Percentiles rank a stretch among this genome's conserved stretches.
Evolutionary conservation across 2,888 invertebrate species (phyloP).

Genomic region (Spodoptera littoralis): DNA sequence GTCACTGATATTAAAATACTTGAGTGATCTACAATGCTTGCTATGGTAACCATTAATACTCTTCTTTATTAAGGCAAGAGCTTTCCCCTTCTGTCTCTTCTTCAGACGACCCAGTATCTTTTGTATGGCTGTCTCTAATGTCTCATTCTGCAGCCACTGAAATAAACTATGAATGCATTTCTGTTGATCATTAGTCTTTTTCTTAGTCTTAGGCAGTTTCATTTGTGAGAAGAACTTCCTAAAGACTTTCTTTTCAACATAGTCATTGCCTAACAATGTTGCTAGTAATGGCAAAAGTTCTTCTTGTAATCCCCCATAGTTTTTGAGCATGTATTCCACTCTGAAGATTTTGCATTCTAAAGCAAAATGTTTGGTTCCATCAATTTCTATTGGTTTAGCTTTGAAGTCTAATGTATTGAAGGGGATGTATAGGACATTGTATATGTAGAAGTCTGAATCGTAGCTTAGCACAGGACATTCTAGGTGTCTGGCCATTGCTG

Average conservation of each 20-base stretch:
- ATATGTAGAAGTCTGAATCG: constrained; percentile 98
- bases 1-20: constrained; percentile 84
- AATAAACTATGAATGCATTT: constrained; percentile 92
- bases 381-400: constrained; percentile 67
- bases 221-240: constrained; percentile 91
- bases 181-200: constrained; percentile 90
- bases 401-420: constrained; percentile 90
- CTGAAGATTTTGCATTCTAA: constrained; percentile 92
- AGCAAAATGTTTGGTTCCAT: constrained; percentile 74
- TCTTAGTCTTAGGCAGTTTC: constrained; percentile 88
- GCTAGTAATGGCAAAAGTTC: constrained; percentile 93
- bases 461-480: constrained; percentile 96
- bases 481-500: constrained; percentile 93
- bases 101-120: constrained; percentile 91
- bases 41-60: constrained; percentile 91
- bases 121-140: constrained; percentile 91
- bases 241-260: constrained; percentile 91
- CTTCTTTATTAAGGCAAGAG: constrained; percentile 89
- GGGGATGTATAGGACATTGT: constrained; percentile 94
- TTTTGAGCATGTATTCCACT: constrained; percentile 91
- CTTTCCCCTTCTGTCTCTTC: constrained; percentile 84
- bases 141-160: constrained; percentile 93
- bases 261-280: constrained; percentile 96
- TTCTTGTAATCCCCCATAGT: constrained; percentile 90
- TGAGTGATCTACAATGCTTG: constrained; percentile 88